phyloP scores from a whole-genome alignment of 2,797 vertebrate genomes.

The Aeoliscus strigatus region DNA sequence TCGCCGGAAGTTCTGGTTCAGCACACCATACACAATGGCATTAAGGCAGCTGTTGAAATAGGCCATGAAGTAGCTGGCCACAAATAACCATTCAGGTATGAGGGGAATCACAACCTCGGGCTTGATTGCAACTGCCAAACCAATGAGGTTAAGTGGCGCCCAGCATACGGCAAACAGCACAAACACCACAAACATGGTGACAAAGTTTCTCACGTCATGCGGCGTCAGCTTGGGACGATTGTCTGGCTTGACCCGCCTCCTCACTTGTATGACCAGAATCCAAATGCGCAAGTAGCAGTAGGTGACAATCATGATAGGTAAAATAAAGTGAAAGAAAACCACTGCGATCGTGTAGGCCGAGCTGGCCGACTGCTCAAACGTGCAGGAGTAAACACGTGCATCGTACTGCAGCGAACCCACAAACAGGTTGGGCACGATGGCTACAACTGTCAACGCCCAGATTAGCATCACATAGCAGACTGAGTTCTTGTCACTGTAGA shows the following conservation, averaged over 20 bases:
- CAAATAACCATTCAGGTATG: constrained; percentile 95
- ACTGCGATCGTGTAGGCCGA: constrained; percentile 87
- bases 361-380: constrained; percentile 89
- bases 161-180: constrained; percentile 96
- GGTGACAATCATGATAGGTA: constrained; percentile 83
- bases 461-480: constrained; percentile 88
- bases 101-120: constrained; percentile 78
- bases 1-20: constrained; percentile 95
- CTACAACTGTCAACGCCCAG: constrained; percentile 87
- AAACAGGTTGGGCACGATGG: constrained; percentile 89
- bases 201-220: constrained; percentile 91
- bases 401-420: constrained; percentile 92
- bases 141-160: constrained; percentile 95
- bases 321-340: constrained; percentile 90
- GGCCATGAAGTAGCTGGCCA: constrained; percentile 95
- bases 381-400: constrained; percentile 90
- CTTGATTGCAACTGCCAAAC: constrained; percentile 88
- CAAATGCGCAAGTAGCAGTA: constrained; percentile 86
- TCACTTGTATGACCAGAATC: constrained; percentile 79
- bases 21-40: constrained; percentile 92
- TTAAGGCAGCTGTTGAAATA: constrained; percentile 99
- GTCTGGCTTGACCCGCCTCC: constrained; percentile 86
- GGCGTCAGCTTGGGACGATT: constrained; percentile 85
- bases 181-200: constrained; percentile 97
- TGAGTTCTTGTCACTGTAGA: constrained; percentile 90